Base-by-base conservation (phyloP, 2,113 vertebrate species). In the Pao palembangensis region DNA sequence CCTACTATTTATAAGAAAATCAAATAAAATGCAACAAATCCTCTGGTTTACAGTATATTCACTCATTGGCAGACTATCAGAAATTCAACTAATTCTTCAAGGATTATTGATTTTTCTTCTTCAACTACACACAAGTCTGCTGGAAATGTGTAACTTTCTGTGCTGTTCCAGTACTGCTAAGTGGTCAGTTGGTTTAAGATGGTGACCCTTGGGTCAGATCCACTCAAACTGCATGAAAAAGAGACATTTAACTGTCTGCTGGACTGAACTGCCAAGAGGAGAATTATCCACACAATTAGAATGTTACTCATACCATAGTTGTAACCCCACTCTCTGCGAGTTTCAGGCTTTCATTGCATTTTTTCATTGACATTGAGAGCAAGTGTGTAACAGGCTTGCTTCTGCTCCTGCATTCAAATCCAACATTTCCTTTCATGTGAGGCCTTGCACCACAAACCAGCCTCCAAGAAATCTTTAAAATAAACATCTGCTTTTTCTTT, bases 401-500 rank as follows among this genome's bases (percentile, higher is more conserved):
- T 69, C 67, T 56, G 71, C 75, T 59, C 57, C 75, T 80, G 69
- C 78, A 78, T 82, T 78, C 51, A 77, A 85, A 82, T 77, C 58
- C 71, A 74, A 79, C 64, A 25, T 77, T 76, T 79, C 73, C 88
- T 90, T 88, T 91, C 73, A 91, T 88, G 75, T 83, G 61, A 65
- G 73, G 82, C 55, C 68, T 81, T 61, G 69, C 69, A 70, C 82
- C 86, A 83, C 85, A 87, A 81, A 78, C 65, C 88, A 79, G 69
- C 78, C 80, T 81, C 72, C 64, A 65, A 84, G 73, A 89, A 86
- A 82, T 84, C 75, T 81, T 79, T 64, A 85, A 88, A 90, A 87
- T 86, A 90, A 91, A 89, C 88, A 88, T 87, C 80, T 56, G 79
- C 34, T 3, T 76, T 82, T 64, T 52, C 77, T 88, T 84, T 84